Evolutionary conservation across 2,888 invertebrate species (phyloP), one percentile per base, ranked within the genome.

Genomic region (Subacronicta megacephala): DNA sequence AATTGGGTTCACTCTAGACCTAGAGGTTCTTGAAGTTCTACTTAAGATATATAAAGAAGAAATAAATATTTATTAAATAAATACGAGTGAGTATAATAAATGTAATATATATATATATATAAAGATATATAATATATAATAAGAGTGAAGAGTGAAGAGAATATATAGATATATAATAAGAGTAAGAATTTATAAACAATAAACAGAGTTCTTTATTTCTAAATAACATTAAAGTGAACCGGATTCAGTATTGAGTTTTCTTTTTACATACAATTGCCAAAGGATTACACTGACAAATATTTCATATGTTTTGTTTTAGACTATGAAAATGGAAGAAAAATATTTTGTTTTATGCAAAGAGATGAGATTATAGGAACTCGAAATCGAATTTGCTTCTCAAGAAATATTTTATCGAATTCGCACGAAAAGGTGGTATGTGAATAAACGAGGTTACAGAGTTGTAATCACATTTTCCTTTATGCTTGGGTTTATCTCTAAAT

Each of bases 311-410:
- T 7, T 17, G 7, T 35, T 65, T 43, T 29, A n/a, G 7, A 6
- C 20, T 36, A 16, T 7, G 38, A 33, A 36, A 47, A 56, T 23
- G 49, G 16, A 36, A 20, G 31, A 35, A 50, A 51, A 42, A 45
- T 20, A 36, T 43, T 52, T 37, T 31, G 4, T 49, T 47, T 41
- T 38, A 46, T 51, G 13, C 40, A 61, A 59, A 53, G 55, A 29
- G 64, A 71, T 12, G 51, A 55, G 61, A 53, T 38, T 40, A 38
- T 7, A 47, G 29, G 18, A 47, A 60, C 41, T 23, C 40, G 15
- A 45, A 56, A 72, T 69, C 44, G 35, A 45, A 58, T 72, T 62
- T 57, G 51, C 44, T 55, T 50, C 52, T 54, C 38, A 63, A 51
- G 55, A 58, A 61, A 54, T 66, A 54, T 54, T 56, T 58, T 40